These are phyloP conservation scores for Sinocyclocheilus anshuiensis DNA, from an alignment of 2,113 vertebrate genomes.

Conservation along the genomic window DNA sequence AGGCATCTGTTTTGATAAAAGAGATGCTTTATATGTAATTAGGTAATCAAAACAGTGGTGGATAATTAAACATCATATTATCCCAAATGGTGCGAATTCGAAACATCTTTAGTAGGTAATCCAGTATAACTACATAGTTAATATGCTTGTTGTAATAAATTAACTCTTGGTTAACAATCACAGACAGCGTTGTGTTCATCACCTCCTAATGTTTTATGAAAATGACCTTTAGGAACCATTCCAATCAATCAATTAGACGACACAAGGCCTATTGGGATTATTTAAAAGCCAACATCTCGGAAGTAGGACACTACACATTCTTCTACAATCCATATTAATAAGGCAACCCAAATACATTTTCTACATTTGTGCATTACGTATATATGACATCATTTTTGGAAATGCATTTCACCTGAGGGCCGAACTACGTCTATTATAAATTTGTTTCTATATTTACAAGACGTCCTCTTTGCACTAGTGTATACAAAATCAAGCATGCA, in stretches of 20 bases:
- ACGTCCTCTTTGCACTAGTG: conserved; percentile 12
- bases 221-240: conserved; percentile 78
- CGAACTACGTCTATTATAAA: conserved; percentile 17
- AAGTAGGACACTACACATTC: conserved; percentile 81
- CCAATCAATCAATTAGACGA: conserved; percentile 76
- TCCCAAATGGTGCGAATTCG: conserved; percentile 36
- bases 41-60: conserved; percentile 14
- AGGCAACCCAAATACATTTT: conserved; percentile 79
- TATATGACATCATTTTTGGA: not conserved
- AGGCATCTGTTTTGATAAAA: conserved; percentile 35
- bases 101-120: conserved; percentile 21
- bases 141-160: conserved; percentile 61
- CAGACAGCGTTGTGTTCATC: conserved; percentile 72
- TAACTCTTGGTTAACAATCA: conserved; percentile 71
- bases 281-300: conserved; percentile 76
- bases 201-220: conserved; percentile 78
- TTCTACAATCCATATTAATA: conserved; percentile 79
- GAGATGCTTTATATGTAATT: conserved; percentile 55
- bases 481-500: not conserved
- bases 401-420: conserved; percentile 24
- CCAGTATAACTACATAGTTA: conserved; percentile 47
- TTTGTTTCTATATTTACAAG: conserved; percentile 42
- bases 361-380: conserved; percentile 65
- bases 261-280: conserved; percentile 77
- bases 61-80: conserved; percentile 37